Evolutionary conservation across 2,888 invertebrate genomes (phyloP), one percentile per base, ranked within the genome.

Genomic region (Dendrolimus pini): DNA sequence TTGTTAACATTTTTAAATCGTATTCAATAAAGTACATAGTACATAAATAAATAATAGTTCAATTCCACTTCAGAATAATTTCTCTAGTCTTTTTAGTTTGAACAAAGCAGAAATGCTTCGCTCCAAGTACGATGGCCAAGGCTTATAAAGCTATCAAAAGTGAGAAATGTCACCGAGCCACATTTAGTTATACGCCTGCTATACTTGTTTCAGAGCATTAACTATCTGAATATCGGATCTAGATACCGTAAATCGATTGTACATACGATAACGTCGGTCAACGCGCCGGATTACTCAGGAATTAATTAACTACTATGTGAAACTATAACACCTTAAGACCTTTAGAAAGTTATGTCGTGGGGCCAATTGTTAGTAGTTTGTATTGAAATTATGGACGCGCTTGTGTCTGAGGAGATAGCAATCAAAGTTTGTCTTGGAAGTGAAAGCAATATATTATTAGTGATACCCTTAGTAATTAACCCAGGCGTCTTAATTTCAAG

Each of bases 261-360:
- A 74, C 64, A 64, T 64, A 69, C 69, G 82, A 85, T 85, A 85
- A 75, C 74, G 83, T 84, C 83, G 72, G 79, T 85, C 85, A 81
- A 62, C 62, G 61, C 65, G 69, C 70, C 72, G 78, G 78, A 85
- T 85, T 81, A 83, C 74, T 72, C 69, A 72, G 64, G 75, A 80
- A 81, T 83, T 85, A 81, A 84, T 85, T 83, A 84, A 80, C 75
- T 66, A 64, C 70, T 73, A 71, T 72, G 73, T 74, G 75, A 72
- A 75, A 77, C 72, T 71, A 62, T 82, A 77, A 80, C 80, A 77
- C 75, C 72, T 73, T 65, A 64, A 68, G 65, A 69, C 62, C 64
- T 70, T 78, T 80, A 75, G 79, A 79, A 81, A 80, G 78, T 77
- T 76, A 64, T 65, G 62, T 63, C 62, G 61, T 12, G 8, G 10